Evolutionary conservation across 2,797 vertebrate genomes (phyloP), one percentile per base, ranked within the genome.

Genomic region (Percopsis omiscomaycus): DNA sequence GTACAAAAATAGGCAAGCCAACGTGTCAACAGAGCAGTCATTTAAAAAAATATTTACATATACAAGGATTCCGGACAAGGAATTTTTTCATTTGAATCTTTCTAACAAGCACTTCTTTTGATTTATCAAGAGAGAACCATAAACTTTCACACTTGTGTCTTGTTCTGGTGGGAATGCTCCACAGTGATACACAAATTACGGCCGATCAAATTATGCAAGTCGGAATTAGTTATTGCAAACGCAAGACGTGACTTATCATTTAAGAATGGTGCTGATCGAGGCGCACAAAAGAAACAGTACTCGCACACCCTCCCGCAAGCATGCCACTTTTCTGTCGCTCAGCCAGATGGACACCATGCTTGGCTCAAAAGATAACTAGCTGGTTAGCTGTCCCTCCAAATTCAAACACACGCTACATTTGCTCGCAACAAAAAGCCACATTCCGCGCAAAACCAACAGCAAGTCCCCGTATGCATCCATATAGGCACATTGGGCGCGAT

Each of bases 271-370:
- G 80, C 80, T 83, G 74, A 83, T 69, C 82, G 78, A 74, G 68
- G 67, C 61, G 76, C 85, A 90, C 89, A 92, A 91, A 89, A 84
- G 83, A 85, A 68, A 51, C 71, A 72, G 71, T 69, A 59, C 76
- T 61, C 77, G 71, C 78, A 50, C 80, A 75, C 72, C 82, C 78
- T 81, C 85, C 83, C 81, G 77, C 85, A 84, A 79, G 86, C 68
- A 28, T 49, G 70, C 63, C 69, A 66, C 66, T 77, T 60, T 55
- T 64, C 48, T 27, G 42, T 85, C 76, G 78, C 84, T 77, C 79
- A 81, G 86, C 90, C 91, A 92, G 92, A 93, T 87, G 91, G 90
- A 90, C 91, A 92, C 90, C 90, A 91, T 85, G 90, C 89, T 86
- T 85, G 59, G 60, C 58, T 86, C 88, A 73, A 42, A 48, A 82